Percentiles rank a stretch among this genome's conserved stretches.
Conservation (phyloP, 2,797 vertebrate species). For the Cetoscarus ocellatus region DNA sequence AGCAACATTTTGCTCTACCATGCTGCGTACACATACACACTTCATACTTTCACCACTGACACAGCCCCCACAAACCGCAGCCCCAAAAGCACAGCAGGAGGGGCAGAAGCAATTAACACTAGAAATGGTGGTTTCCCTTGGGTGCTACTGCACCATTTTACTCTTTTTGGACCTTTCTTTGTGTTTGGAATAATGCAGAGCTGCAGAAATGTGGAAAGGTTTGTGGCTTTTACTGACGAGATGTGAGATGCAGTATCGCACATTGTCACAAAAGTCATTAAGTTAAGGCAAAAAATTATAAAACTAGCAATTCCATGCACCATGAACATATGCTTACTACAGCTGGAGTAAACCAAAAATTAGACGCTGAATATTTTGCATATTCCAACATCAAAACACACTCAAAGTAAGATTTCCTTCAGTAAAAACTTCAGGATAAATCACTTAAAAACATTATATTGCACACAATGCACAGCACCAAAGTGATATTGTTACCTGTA, state of each 20-base stretch:
- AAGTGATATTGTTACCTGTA: conserved; percentile 58
- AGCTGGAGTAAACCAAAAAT: neutral
- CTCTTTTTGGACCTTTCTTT: conserved; percentile 1
- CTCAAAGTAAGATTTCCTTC: neutral
- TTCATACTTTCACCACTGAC: neutral
- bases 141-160: conserved; percentile 59
- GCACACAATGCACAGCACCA: conserved; percentile 21
- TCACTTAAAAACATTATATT: neutral
- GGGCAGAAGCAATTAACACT: conserved; percentile 63
- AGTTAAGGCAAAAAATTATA: neutral
- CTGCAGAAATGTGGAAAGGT: conserved; percentile 19
- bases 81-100: conserved; percentile 40
- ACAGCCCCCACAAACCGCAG: neutral
- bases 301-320: conserved; percentile 11
- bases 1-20: conserved; percentile 59
- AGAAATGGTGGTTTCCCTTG: conserved; percentile 22
- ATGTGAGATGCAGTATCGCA: conserved; percentile 5
- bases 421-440: neutral
- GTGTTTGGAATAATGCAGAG: conserved; percentile 9
- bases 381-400: no score
- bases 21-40: conserved; percentile 17
- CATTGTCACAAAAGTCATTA: conserved; percentile 8
- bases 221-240: neutral
- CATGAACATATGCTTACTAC: neutral
- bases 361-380: no score